Evolutionary conservation across 2,888 invertebrate species (phyloP).

Genomic region (Gastrophysa polygoni): DNA sequence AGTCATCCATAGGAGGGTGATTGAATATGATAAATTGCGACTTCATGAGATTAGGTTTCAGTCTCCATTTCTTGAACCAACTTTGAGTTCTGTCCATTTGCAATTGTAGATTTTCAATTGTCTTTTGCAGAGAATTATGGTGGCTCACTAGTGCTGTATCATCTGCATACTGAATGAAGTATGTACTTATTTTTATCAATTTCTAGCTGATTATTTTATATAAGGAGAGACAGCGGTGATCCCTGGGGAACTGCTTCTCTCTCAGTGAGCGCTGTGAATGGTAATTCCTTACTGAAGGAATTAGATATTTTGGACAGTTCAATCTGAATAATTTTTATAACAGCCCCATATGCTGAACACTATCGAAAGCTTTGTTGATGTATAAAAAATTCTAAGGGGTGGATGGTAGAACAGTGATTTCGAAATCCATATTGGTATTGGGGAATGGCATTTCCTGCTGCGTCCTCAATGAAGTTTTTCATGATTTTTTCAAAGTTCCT

Average conservation of each 20-base stretch:
- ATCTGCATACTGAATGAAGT: neutral
- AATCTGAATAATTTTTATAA: neutral
- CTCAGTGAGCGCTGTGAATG: too few species aligned
- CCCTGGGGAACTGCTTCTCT: neutral
- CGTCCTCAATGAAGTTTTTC: neutral
- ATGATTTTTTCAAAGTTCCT: neutral
- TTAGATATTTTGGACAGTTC: too few species aligned
- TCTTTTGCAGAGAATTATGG: neutral
- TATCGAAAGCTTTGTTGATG: neutral
- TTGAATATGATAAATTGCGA: slow-evolving; percentile 3
- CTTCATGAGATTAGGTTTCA: neutral
- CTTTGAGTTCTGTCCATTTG: neutral
- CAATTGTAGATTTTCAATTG: neutral
- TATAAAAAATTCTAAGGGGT: neutral
- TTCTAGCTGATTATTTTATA: neutral
- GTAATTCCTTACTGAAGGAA: too few species aligned
- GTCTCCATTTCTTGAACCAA: neutral
- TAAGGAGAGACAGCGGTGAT: neutral
- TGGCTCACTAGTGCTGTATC: neutral
- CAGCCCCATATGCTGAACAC: neutral
- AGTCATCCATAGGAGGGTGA: neutral
- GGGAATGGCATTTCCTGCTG: neutral
- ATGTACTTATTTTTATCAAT: too few species aligned
- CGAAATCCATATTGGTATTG: neutral
- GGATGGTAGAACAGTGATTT: neutral